A percentile compares a stretch with the other conserved stretches of the same genome.
phyloP scores from a whole-genome alignment of 2,113 vertebrate genomes.

The Hyla sarda region DNA sequence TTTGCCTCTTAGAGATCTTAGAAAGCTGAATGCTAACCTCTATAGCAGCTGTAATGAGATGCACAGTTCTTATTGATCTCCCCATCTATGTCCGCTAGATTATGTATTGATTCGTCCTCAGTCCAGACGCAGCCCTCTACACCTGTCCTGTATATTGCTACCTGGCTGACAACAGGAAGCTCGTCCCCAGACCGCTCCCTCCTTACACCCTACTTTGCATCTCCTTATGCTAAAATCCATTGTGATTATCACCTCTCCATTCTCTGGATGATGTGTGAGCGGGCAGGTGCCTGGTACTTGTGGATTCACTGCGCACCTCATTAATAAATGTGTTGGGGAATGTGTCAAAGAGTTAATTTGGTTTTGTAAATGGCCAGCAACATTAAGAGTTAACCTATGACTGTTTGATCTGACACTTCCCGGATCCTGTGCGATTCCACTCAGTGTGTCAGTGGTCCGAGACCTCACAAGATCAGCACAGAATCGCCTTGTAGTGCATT shows the following conservation, averaged over 20 bases:
- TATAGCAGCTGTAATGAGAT: too few species aligned
- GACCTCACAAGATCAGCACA: too few species aligned
- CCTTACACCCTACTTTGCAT: not conserved
- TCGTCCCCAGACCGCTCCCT: not conserved
- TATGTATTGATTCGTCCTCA: not conserved
- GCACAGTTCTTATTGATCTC: too few species aligned
- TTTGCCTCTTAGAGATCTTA: too few species aligned
- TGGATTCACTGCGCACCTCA: not conserved
- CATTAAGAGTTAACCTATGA: not conserved
- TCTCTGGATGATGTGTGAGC: not conserved
- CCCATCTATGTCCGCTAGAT: too few species aligned
- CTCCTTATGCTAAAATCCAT: not conserved
- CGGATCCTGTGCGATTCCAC: constrained; percentile 15
- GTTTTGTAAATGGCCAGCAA: not conserved
- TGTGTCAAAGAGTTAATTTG: not conserved
- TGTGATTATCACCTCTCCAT: not conserved
- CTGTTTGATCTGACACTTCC: not conserved
- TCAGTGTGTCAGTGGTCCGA: not conserved
- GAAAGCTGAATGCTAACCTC: too few species aligned
- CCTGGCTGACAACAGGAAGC: not conserved
- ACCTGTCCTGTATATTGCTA: not conserved
- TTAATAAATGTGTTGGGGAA: constrained; percentile 5
- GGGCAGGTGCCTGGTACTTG: not conserved
- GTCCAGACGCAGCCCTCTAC: not conserved
- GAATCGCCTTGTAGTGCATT: too few species aligned